A percentile compares a stretch with the other conserved stretches of the same genome.
phyloP scores from a whole-genome alignment of 2,113 vertebrate species.

The Syrmaticus mikado region DNA sequence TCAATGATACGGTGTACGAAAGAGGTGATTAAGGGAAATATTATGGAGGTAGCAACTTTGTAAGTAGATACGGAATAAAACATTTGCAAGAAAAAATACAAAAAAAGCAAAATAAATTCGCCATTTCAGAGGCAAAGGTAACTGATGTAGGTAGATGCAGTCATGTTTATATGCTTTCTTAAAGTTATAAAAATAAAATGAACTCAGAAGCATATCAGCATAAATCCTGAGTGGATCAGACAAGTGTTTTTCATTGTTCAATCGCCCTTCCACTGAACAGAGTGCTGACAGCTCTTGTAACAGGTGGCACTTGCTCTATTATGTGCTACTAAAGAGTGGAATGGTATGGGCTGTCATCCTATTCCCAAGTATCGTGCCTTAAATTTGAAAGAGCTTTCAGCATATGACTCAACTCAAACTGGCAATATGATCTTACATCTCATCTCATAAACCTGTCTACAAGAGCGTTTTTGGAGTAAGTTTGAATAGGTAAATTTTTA shows the following conservation, averaged over 20 bases:
- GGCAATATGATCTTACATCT: neutral
- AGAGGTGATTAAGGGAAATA: neutral
- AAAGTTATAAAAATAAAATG: neutral
- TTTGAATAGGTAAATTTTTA: neutral
- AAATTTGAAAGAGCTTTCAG: conserved; percentile 43
- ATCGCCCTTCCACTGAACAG: neutral
- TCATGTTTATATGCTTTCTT: neutral
- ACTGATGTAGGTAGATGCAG: neutral
- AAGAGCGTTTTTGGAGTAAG: neutral
- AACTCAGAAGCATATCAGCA: conserved; percentile 5
- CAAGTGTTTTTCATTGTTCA: conserved; percentile 15
- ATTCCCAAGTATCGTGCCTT: conserved; percentile 52
- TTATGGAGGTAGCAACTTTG: neutral
- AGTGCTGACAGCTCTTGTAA: conserved; percentile 47
- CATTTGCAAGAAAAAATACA: neutral
- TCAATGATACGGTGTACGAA: too few relatives aligned
- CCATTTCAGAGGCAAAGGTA: neutral
- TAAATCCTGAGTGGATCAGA: conserved; percentile 35
- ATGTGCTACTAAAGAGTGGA: conserved; percentile 51
- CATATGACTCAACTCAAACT: neutral
- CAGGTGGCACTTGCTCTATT: conserved; percentile 65
- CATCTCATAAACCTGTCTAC: neutral
- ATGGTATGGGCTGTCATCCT: neutral
- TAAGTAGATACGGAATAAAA: neutral
- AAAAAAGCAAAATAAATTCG: neutral